Evolutionary conservation across 2,888 invertebrate species (phyloP).

Genomic region (Cacoxenus indagator): DNA sequence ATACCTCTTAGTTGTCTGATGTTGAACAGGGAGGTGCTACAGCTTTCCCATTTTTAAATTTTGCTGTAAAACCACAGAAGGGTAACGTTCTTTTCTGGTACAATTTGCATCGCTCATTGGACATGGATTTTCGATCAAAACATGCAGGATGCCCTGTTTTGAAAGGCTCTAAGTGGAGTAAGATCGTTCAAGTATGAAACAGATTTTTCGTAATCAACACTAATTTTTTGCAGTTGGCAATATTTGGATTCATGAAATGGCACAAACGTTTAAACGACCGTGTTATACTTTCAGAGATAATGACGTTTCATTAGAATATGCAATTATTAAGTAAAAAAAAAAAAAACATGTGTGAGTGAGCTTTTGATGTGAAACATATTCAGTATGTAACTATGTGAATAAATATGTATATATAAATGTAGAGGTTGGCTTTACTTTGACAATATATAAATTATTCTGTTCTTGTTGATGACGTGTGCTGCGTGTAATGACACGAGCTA

Average conservation of each 20-base stretch:
- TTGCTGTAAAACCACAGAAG: conserved; percentile 90
- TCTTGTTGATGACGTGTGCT: no score
- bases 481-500: no score
- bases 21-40: conserved; percentile 98
- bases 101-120: conserved; percentile 92
- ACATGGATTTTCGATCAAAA: conserved; percentile 89
- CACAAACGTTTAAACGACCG: conserved; percentile 82
- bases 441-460: no score
- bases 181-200: conserved; percentile 37
- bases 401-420: no score
- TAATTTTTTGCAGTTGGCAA: conserved; percentile 76
- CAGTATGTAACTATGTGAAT: no score
- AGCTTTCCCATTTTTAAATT: conserved; percentile 90
- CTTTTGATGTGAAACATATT: no score
- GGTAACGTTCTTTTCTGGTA: conserved; percentile 96
- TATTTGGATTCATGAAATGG: conserved; percentile 89
- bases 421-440: no score
- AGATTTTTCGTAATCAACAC: neutral
- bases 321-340: conserved; percentile 53
- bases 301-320: conserved; percentile 56
- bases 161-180: conserved; percentile 97
- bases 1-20: conserved; percentile 85
- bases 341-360: no score
- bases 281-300: conserved; percentile 68
- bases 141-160: conserved; percentile 98